Base-by-base conservation (phyloP, 92 coral and sea anemone genomes). In the Parazoanthus darwini region DNA sequence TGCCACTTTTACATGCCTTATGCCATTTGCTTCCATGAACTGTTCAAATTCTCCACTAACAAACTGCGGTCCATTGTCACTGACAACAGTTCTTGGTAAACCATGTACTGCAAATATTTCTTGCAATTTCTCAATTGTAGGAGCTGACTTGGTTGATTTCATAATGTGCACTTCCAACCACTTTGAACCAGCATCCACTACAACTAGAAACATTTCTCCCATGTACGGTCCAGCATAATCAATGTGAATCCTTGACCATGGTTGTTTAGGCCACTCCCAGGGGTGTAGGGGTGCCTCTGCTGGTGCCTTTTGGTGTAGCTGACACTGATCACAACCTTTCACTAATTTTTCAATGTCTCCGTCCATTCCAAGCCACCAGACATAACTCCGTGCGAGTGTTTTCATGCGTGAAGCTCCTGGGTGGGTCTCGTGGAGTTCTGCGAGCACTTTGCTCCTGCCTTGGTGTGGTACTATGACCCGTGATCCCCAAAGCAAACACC, bases 221-320 rank as follows among this genome's bases (percentile, higher is more conserved):
- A 74, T 91, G 65, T 54, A 77, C 18, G 90, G 87, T 0, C 87
- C 93, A 1, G 83, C 89, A 74, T 91, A 82, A 48, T 91, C 88
- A 4, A 88, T 88, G 39, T 76, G 91, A 4, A 91, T 43, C 14
- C 86, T 26, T 51, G 88, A 77, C 91, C 91, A 90, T 5, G 93
- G 91, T 20, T 54, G 77, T 5, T 83, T 86, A 29, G 90, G 90
- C 82, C 91, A 85, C 78, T 90, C 91, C 90, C 91, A 79, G 68
- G 91, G 95, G 80, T 88, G 92, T 0, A 91, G 86, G 18, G 87
- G 93, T 33, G 92, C 93, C 39, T 89, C 86, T 4, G 92, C 82
- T 26, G 87, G 87, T 38, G 82, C 74, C 39, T 77, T 74, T 80
- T 86, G 93, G 85, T 80, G 88, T 23, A 82, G 46, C 38, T 86